Evolutionary conservation across 2,113 vertebrate species (phyloP), one percentile per base, ranked within the genome.

Genomic region (Embiotoca jacksoni): DNA sequence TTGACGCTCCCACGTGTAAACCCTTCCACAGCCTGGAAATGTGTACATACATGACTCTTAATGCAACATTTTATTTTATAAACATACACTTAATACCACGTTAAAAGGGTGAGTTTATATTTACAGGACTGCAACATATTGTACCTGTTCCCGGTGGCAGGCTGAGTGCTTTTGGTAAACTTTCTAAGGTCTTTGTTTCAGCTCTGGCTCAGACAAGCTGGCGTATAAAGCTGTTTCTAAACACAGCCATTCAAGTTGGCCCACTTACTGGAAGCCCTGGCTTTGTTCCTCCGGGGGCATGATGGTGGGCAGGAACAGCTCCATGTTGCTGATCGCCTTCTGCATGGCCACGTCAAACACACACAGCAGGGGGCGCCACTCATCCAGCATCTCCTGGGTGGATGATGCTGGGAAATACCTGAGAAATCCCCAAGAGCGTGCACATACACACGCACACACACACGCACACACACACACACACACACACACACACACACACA

Each of bases 291-390:
- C 93, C 23, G 95, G 96, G 87, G 96, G 95, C 92, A 97, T 96
- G 75, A 97, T 96, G 86, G 97, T 98, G 85, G 97, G 97, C 82
- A 99, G 94, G 91, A 99, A 98, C 57, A 98, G 93, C 90, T 99
- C 97, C 58, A 98, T 97, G 84, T 97, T 97, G 80, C 96, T 96
- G 76, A 98, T 94, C 65, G 96, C 96, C 91, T 97, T 98, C 86
- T 97, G 97, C 97, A 98, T 98, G 75, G 95, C 96, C 77, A 96
- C 94, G 78, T 99, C 97, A 80, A 98, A 98, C 41, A 97, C 97
- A 64, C 97, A 99, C 95, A 99, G 95, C 88, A 97, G 94, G 89
- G 97, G 97, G 79, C 96, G 93, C 97, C 97, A 98, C 87, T 98
- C 96, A 74, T 96, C 95, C 67, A 99, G 92, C 97, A 98, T 99